A percentile compares a stretch with the other conserved stretches of the same genome.
Conservation (phyloP, 2,888 invertebrate genomes). For the Silvanus unidentatus region DNA sequence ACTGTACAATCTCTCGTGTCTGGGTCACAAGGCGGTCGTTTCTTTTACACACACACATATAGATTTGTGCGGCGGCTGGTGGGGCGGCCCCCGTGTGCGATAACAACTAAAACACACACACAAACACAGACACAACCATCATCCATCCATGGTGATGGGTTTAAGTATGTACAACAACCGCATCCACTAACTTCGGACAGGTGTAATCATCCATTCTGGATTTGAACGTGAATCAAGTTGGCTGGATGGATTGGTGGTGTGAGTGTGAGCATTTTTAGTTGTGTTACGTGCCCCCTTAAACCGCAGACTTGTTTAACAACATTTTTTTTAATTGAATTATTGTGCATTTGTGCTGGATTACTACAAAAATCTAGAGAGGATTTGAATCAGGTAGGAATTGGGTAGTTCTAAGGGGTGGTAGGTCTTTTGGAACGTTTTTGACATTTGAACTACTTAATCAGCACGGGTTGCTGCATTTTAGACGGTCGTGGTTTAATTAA, state of each 20-base stretch:
- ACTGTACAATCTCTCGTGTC: conserved; percentile 51
- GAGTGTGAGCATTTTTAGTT: conserved; percentile 24
- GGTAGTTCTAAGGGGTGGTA: no score
- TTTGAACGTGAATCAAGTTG: conserved; percentile 35
- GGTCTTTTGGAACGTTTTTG: no score
- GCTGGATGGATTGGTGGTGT: conserved; percentile 32
- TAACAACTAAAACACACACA: no score
- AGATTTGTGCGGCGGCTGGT: conserved; percentile 21
- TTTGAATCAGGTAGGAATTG: no score
- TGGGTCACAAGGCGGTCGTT: conserved; percentile 53
- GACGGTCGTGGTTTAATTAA: no score
- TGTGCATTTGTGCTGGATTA: no score
- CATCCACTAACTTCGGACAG: conserved; percentile 42
- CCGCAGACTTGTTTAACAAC: no score
- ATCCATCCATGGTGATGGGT: conserved; percentile 17
- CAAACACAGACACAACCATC: no score
- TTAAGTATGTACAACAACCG: no score
- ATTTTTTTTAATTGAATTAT: background rate
- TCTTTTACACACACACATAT: conserved; percentile 18
- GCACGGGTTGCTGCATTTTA: no score
- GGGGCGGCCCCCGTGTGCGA: conserved; percentile 6
- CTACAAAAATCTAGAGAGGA: no score
- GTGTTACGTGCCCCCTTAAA: background rate
- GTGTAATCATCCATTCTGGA: conserved; percentile 46
- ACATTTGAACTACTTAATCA: no score